Percentiles rank a stretch among this genome's conserved stretches.
Evolutionary conservation across 1,140 invertebrate species (phyloP).

Genomic region (Drosophila leontia): DNA sequence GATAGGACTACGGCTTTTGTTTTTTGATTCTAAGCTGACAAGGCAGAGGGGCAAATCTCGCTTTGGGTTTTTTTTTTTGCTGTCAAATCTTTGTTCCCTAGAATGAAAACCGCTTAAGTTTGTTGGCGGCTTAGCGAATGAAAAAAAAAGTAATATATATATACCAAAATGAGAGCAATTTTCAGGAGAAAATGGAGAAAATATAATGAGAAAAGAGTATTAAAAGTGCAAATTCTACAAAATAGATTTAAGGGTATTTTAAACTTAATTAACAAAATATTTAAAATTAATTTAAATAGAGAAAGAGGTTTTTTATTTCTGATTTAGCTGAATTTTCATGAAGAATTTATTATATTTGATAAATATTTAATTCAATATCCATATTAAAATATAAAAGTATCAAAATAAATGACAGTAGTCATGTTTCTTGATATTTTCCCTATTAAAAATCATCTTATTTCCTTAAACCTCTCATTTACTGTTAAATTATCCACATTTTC

Average conservation of each 20-base stretch:
- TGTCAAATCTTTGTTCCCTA: constrained; percentile 49
- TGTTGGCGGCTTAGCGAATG: constrained; percentile 46
- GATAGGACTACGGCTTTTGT: constrained; percentile 47
- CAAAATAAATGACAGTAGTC: background rate
- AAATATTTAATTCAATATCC: background rate
- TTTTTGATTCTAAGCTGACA: constrained; percentile 80
- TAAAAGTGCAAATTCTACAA: background rate
- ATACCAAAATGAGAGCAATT: constrained; percentile 4
- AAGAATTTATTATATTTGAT: background rate
- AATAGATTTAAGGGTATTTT: too few species aligned
- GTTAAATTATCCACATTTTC: constrained; percentile 16
- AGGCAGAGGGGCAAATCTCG: constrained; percentile 21
- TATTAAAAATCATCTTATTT: background rate
- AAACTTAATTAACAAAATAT: too few species aligned
- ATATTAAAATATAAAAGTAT: background rate
- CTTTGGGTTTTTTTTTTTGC: constrained; percentile 15
- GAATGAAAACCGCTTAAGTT: constrained; percentile 55
- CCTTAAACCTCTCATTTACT: background rate
- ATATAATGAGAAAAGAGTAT: constrained; percentile 4
- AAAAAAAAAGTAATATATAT: background rate
- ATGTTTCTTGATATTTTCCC: background rate
- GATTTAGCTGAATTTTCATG: background rate
- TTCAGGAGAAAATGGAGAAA: background rate
- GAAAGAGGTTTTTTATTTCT: background rate
- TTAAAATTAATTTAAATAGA: too few species aligned